A percentile compares a stretch with the other conserved stretches of the same genome.
Conservation (phyloP, 2,888 invertebrate species). For the Erynnis tages region DNA sequence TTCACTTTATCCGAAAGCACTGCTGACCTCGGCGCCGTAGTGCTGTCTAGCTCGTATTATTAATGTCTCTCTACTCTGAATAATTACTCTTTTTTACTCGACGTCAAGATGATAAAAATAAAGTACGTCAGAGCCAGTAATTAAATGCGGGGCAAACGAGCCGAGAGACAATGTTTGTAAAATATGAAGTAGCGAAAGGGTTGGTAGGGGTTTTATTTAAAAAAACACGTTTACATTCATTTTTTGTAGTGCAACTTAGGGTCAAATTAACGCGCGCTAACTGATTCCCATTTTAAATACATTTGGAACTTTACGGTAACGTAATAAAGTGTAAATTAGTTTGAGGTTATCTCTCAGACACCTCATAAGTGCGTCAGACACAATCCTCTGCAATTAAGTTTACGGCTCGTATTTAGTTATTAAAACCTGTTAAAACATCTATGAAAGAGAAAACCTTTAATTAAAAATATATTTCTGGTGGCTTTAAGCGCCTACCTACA, state of each 20-base stretch:
- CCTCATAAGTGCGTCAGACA: slow-evolving; percentile 18
- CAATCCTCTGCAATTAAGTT: slow-evolving; percentile 22
- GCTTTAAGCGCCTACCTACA: background rate
- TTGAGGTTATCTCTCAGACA: slow-evolving; percentile 11
- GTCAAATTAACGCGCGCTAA: slow-evolving; percentile 1
- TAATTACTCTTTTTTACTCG: slow-evolving; percentile 18
- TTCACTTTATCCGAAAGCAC: too few relatives aligned
- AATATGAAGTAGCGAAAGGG: slow-evolving; percentile 16
- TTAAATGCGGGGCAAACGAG: slow-evolving; percentile 22
- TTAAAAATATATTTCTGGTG: slow-evolving; percentile 6
- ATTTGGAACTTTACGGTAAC: background rate
- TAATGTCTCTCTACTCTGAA: slow-evolving; percentile 13
- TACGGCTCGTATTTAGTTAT: slow-evolving; percentile 12
- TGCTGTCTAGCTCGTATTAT: slow-evolving; percentile 7
- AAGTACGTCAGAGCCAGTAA: slow-evolving; percentile 16
- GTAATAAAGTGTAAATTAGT: slow-evolving; percentile 8
- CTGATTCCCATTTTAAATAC: background rate
- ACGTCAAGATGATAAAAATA: slow-evolving; percentile 24
- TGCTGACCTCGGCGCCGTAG: background rate
- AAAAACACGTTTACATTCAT: slow-evolving; percentile 18
- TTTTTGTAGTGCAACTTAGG: slow-evolving; percentile 20
- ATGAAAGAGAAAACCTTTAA: slow-evolving; percentile 4
- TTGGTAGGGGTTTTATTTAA: slow-evolving; percentile 12
- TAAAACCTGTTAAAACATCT: slow-evolving; percentile 13
- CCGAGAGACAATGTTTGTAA: slow-evolving; percentile 15